Conservation (phyloP, 2,888 invertebrate genomes). For the Eilema depressum region DNA sequence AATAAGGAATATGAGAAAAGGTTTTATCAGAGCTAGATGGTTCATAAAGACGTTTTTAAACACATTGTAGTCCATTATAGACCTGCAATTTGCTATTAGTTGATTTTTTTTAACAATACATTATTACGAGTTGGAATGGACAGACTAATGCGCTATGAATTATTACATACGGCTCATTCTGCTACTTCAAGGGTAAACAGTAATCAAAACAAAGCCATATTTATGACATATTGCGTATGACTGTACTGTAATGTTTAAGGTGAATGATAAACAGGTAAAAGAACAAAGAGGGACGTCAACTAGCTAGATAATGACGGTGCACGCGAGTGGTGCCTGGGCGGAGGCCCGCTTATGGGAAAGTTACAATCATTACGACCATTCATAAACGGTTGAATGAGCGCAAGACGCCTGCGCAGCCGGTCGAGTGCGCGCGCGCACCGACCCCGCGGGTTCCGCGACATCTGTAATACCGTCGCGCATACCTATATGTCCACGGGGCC, state of each 20-base stretch:
- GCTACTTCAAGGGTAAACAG: constrained; percentile 46
- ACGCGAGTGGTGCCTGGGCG: constrained; percentile 67
- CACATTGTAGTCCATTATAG: not conserved
- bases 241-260: constrained; percentile 38
- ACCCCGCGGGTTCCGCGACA: constrained; percentile 65
- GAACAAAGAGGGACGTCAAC: constrained; percentile 54
- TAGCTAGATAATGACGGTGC: constrained; percentile 56
- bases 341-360: constrained; percentile 82
- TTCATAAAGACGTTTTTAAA: not conserved
- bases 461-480: constrained; percentile 65
- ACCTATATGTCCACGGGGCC: constrained; percentile 35
- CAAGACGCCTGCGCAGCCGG: constrained; percentile 73
- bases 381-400: constrained; percentile 84
- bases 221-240: constrained; percentile 42
- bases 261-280: constrained; percentile 48
- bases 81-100: not conserved
- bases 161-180: constrained; percentile 41
- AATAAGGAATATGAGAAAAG: constrained; percentile 10
- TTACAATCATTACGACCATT: constrained; percentile 82
- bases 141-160: constrained; percentile 30
- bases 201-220: constrained; percentile 45
- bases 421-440: constrained; percentile 64
- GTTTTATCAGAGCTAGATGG: not conserved
- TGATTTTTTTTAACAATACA: not conserved
- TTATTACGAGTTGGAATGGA: constrained; percentile 20